Conservation (phyloP, 2,113 vertebrate genomes). For the Callocephalon fimbriatum region DNA sequence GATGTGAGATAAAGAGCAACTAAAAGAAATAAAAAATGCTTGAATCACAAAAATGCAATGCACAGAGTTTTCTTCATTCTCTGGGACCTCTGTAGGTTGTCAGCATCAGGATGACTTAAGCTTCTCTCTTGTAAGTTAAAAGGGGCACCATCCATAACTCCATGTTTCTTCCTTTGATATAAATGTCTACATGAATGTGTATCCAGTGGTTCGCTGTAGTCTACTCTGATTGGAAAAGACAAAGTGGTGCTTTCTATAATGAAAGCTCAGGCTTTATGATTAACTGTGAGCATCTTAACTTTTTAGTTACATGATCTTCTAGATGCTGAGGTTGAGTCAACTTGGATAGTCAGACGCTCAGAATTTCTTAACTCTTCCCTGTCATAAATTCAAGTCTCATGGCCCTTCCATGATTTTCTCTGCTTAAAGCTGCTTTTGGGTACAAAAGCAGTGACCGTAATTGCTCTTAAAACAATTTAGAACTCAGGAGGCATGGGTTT, state of each 20-base stretch:
- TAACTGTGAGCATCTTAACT: not conserved
- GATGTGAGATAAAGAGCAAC: not conserved
- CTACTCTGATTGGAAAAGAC: not conserved
- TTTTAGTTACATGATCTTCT: accelerated
- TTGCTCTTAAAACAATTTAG: not conserved
- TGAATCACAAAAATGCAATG: not conserved
- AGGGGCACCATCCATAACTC: not conserved
- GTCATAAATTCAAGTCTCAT: not conserved
- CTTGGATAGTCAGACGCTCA: not conserved
- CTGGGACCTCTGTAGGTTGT: not conserved
- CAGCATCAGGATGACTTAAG: not conserved
- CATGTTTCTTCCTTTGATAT: not conserved
- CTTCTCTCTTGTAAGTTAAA: not conserved
- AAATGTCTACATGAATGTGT: not conserved
- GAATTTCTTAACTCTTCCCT: not conserved
- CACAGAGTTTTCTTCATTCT: not conserved
- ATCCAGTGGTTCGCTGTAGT: not conserved
- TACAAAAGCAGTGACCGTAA: not conserved
- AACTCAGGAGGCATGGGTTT: not conserved
- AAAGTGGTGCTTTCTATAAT: not conserved
- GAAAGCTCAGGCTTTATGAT: not conserved
- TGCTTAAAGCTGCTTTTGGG: not conserved
- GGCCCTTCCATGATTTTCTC: not conserved
- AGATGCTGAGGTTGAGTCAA: not conserved
- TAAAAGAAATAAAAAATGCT: not conserved